These are phyloP conservation scores for Tinamus guttatus DNA, from an alignment of 2,113 vertebrate genomes.

Conservation along the genomic window DNA sequence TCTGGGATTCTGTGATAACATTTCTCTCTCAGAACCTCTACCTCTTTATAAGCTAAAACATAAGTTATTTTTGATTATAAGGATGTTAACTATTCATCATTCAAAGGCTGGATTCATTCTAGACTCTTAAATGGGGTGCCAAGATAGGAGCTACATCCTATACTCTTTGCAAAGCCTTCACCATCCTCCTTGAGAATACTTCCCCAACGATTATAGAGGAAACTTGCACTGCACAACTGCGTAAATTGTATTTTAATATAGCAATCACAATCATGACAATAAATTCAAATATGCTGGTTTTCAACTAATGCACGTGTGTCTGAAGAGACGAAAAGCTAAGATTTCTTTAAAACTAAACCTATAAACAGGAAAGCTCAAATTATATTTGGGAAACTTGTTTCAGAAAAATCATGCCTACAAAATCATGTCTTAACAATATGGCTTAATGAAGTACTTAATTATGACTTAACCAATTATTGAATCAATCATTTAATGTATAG, in stretches of 20 bases:
- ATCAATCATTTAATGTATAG: background rate
- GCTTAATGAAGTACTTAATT: background rate
- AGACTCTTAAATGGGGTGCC: background rate
- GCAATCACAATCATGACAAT: background rate
- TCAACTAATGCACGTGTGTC: background rate
- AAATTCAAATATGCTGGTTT: background rate
- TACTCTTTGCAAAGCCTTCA: background rate
- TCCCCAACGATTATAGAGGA: background rate
- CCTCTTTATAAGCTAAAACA: background rate
- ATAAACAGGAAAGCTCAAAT: background rate
- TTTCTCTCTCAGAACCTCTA: background rate
- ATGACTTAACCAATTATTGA: background rate
- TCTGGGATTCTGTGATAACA: background rate
- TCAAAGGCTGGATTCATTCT: background rate
- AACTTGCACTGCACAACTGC: background rate
- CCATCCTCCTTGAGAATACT: background rate
- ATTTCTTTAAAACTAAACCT: fast-evolving
- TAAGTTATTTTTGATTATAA: background rate
- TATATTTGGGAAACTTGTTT: background rate
- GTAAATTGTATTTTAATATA: background rate
- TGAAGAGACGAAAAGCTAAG: background rate
- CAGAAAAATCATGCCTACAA: background rate
- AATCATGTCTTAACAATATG: background rate
- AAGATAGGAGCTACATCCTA: background rate
- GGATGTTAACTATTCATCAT: background rate